A percentile compares a stretch with the other conserved stretches of the same genome.
Conservation (phyloP, 2,113 vertebrate genomes). For the Boleophthalmus pectinirostris region DNA sequence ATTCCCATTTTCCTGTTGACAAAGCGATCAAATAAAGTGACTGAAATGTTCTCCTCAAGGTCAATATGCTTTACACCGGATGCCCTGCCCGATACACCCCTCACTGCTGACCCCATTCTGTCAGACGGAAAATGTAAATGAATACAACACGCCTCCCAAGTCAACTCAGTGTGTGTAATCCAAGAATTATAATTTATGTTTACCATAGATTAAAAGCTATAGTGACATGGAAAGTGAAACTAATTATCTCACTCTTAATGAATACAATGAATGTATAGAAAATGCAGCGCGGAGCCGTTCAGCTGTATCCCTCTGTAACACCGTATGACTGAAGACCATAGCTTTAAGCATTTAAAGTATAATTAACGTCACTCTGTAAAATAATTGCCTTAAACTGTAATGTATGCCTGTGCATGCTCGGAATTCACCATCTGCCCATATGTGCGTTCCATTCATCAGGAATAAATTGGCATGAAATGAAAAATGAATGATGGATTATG, state of each 20-base stretch:
- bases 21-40: too few species aligned
- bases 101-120: too few species aligned
- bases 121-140: background rate
- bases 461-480: background rate
- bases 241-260: background rate
- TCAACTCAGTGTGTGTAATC: background rate
- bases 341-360: conserved; percentile 31
- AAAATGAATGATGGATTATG: conserved; percentile 24
- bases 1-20: too few species aligned
- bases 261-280: background rate
- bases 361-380: conserved; percentile 32
- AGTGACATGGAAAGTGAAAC: background rate
- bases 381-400: conserved; percentile 6
- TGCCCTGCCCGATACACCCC: background rate
- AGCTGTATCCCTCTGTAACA: conserved; percentile 27
- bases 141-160: background rate
- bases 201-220: background rate
- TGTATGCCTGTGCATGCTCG: background rate
- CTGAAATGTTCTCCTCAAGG: background rate
- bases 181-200: background rate
- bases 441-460: background rate
- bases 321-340: conserved; percentile 24
- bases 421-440: background rate
- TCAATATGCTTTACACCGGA: background rate
- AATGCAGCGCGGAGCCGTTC: background rate